These are phyloP conservation scores for Muraenolepis orangiensis DNA, from an alignment of 2,797 vertebrate genomes.

Conservation along the genomic window DNA sequence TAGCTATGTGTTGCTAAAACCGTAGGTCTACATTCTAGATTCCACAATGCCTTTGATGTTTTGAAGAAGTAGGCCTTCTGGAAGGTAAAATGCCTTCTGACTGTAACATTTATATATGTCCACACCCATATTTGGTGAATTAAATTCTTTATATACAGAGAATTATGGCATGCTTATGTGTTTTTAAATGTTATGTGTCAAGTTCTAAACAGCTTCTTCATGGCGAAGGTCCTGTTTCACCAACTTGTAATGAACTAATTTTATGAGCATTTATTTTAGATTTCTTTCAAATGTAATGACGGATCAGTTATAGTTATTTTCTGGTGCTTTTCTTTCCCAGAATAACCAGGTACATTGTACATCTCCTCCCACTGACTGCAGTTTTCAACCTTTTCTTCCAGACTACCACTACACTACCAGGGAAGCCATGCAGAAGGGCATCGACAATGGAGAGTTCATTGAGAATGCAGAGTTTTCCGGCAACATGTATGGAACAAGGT, in stretches of 20 bases:
- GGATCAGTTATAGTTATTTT: neutral
- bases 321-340: neutral
- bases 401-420: slow-evolving; percentile 93
- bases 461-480: slow-evolving; percentile 93
- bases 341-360: neutral
- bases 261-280: neutral
- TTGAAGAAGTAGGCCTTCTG: slow-evolving; percentile 25
- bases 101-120: slow-evolving; percentile 7
- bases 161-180: neutral
- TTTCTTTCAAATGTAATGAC: neutral
- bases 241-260: neutral
- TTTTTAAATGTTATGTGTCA: neutral
- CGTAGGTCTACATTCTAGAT: slow-evolving; percentile 36
- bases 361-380: neutral
- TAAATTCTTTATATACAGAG: neutral
- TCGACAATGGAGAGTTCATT: slow-evolving; percentile 85
- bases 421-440: slow-evolving; percentile 85
- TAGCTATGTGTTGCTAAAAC: slow-evolving; percentile 36
- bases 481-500: slow-evolving; percentile 97
- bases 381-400: slow-evolving; percentile 40
- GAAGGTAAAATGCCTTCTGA: slow-evolving; percentile 25
- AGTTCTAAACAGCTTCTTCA: neutral
- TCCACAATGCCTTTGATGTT: slow-evolving; percentile 40
- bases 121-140: neutral
- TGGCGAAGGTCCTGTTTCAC: neutral